A percentile compares a stretch with the other conserved stretches of the same genome.
phyloP scores from a whole-genome alignment of 2,888 invertebrate genomes.

The Drosophila paranaensis region DNA sequence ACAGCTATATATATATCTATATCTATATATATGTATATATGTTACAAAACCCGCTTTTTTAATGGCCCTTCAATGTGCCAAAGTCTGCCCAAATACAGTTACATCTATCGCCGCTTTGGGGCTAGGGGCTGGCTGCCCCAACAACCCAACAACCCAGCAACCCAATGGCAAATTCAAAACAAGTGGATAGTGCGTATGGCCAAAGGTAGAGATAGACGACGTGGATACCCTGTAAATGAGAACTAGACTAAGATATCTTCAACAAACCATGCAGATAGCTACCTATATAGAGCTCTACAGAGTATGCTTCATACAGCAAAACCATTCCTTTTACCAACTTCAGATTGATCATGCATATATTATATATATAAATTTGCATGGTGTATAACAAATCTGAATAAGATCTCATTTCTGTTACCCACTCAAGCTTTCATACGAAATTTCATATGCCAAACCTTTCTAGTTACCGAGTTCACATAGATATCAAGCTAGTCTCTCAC shows the following conservation, averaged over 20 bases:
- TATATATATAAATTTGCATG: background rate
- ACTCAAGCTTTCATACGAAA: background rate
- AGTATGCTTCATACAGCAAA: too few species aligned
- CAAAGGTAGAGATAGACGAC: background rate
- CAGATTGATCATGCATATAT: background rate
- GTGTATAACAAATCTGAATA: background rate
- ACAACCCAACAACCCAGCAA: conserved; percentile 46
- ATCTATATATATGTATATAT: background rate
- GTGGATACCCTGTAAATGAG: background rate
- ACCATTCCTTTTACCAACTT: too few species aligned
- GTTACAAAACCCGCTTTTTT: conserved; percentile 39
- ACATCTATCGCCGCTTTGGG: conserved; percentile 29
- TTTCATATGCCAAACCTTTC: background rate
- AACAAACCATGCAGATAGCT: too few species aligned
- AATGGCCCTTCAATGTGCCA: conserved; percentile 27
- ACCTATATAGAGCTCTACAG: too few species aligned
- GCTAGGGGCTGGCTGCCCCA: conserved; percentile 20
- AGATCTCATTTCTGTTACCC: background rate
- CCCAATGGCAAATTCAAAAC: conserved; percentile 16
- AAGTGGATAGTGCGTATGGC: background rate
- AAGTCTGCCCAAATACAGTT: conserved; percentile 34
- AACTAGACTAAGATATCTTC: background rate
- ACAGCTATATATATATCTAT: background rate
- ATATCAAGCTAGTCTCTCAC: background rate
- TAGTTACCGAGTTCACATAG: background rate